A percentile compares a stretch with the other conserved stretches of the same genome.
Conservation (phyloP, 2,113 vertebrate species). For the Rhea americana region DNA sequence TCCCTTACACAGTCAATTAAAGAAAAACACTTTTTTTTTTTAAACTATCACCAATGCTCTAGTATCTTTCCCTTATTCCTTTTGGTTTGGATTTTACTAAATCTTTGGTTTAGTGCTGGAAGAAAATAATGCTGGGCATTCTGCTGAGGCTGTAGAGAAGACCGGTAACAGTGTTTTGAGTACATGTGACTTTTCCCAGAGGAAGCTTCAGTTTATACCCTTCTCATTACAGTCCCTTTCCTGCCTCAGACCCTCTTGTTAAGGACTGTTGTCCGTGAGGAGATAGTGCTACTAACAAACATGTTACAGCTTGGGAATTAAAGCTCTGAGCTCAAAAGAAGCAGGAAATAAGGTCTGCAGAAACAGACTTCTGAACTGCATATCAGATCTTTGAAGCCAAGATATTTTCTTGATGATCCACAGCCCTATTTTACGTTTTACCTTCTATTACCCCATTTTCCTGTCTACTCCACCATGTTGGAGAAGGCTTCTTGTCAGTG, state of each 20-base stretch:
- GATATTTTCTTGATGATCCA: too few relatives aligned
- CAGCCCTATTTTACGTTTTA: too few relatives aligned
- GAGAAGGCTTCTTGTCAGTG: background rate
- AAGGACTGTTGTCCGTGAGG: background rate
- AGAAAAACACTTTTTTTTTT: background rate
- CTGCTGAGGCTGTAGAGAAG: background rate
- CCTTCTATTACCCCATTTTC: too few relatives aligned
- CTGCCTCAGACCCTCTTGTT: background rate
- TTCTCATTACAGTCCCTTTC: background rate
- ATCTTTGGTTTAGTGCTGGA: background rate
- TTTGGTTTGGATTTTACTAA: background rate
- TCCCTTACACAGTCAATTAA: background rate
- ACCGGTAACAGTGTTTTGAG: background rate
- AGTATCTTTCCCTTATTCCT: background rate
- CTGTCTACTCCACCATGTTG: too few relatives aligned
- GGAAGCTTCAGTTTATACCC: background rate
- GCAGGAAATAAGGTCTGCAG: background rate
- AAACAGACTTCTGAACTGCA: background rate
- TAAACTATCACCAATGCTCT: rapidly evolving
- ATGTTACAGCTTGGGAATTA: background rate
- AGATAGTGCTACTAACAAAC: background rate
- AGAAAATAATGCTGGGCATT: background rate
- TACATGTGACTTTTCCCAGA: background rate
- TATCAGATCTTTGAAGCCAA: background rate
- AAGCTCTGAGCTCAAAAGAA: background rate